Percentiles rank a stretch among this genome's conserved stretches.
These are phyloP conservation scores for Trichoplusia ni DNA, from an alignment of 1,140 invertebrate species.

Conservation along the genomic window DNA sequence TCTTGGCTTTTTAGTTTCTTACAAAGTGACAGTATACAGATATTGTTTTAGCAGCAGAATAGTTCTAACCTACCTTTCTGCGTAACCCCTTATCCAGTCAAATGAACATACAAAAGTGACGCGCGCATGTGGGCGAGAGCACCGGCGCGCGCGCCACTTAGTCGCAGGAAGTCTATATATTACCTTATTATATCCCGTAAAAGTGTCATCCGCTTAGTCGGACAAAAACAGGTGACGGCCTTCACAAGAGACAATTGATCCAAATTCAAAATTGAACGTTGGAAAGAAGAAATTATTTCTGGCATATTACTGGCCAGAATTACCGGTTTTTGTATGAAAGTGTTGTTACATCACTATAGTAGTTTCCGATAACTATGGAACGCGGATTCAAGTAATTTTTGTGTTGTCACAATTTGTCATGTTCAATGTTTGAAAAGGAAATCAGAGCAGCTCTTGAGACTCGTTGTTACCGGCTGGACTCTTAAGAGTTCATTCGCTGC, in stretches of 20 bases:
- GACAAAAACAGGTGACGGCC: constrained; percentile 26
- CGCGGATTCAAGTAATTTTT: too few relatives aligned
- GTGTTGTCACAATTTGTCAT: too few relatives aligned
- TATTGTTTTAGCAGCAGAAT: not conserved
- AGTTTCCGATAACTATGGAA: too few relatives aligned
- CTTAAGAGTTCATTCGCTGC: too few relatives aligned
- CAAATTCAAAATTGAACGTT: not conserved
- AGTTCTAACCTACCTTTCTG: not conserved
- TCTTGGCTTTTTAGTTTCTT: too few relatives aligned
- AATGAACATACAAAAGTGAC: constrained; percentile 18
- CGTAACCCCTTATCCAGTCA: not conserved
- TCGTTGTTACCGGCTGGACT: too few relatives aligned
- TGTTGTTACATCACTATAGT: too few relatives aligned
- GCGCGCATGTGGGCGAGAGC: constrained; percentile 44
- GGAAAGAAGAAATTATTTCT: too few relatives aligned
- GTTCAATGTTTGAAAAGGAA: too few relatives aligned
- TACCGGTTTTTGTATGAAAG: too few relatives aligned
- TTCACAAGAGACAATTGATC: constrained; percentile 26
- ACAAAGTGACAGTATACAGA: not conserved
- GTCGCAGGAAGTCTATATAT: constrained; percentile 69
- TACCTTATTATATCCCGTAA: constrained; percentile 76
- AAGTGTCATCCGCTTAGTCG: constrained; percentile 58
- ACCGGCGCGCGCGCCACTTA: constrained; percentile 59
- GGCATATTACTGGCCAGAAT: too few relatives aligned
- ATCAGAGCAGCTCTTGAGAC: too few relatives aligned